Evolutionary conservation across 1,140 invertebrate species (phyloP), one percentile per base, ranked within the genome.

Genomic region (Centruroides vittatus): DNA sequence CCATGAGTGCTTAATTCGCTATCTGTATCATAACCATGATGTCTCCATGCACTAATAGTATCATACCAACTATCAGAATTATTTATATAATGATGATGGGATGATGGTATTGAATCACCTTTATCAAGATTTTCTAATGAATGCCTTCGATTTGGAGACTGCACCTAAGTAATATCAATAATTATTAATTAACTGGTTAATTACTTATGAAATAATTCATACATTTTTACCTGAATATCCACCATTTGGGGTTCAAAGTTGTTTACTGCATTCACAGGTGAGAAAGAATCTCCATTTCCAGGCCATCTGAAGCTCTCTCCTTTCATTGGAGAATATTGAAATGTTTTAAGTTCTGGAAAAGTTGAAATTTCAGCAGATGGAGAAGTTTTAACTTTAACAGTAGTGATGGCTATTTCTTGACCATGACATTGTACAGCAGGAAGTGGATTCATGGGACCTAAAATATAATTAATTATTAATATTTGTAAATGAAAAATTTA

Each of bases 1-100:
- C 41, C 41, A 36, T 8, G 51, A 10, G 13, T 58, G 10, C 57
- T 63, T 57, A 55, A 23, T 54, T 65, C 59, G 62, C 63, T 52
- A 66, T 62, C 12, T 55, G 60, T 49, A 64, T 91, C 88, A 71
- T 88, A 90, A 64, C 91, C 88, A 71, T 88, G 90, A 41, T 79
- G 78, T 64, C 88, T 79, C 85, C 88, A 90, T 57, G 52, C 34
- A 46, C 46, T 34, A 11, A 47, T 11, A 34, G 35, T 48, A 23
- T 54, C 59, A 41, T 63, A 36, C 47, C 52, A 34, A 10, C 7
- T 13, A 53, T 60, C 59, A 9, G 34, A 5, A 12, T n/a, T 12
- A 60, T 9, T 35, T 5, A 58, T 9, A 8, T 56, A n/a, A 23
- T n/a, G 54, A 36, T 55, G 35, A 4, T 23, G 11, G 7, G 35